Base-by-base conservation (phyloP, 2,888 invertebrate genomes). In the Drosophila peninsularis region DNA sequence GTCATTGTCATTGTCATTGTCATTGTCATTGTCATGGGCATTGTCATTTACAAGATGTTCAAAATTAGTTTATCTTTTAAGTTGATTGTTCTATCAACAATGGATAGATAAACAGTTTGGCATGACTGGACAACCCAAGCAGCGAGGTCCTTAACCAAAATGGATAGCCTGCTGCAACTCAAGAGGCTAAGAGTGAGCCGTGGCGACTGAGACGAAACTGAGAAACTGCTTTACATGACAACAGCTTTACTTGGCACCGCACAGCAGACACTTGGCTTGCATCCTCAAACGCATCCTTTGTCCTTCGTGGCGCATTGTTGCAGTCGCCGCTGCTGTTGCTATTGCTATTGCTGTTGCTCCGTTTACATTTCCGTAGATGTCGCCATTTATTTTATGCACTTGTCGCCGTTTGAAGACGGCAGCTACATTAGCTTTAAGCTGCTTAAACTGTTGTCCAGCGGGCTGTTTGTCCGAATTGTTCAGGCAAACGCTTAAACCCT, bases 381-480 rank as follows among this genome's bases (percentile, higher is more conserved):
- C 45, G 45, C 62, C 34, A 42, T 71, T 71, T 10, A 56, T 53
- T 69, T 69, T 52, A 56, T 55, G 55, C 61, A 50, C 56, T 56
- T 68, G 42, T 50, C 42, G 39, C 30, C 50, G 50, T 5, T 34
- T 21, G 39, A 36, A 44, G 44, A 41, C 27, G 44, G n/a, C 55
- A 62, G 44, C 39, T 52, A 49, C 36, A 39, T 24, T 50, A 30
- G 32, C 50, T 60, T 56, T 39, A 64, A 64, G 60, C 42, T 21
- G 42, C 55, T 67, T 60, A 50, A 54, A 17, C 21, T 54, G 44
- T 36, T 21, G 37, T 32, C 36, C 44, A 14, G 19, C 27, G 36
- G 36, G 4, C 27, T 50, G 10, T 45, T 36, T 9, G 41, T 32
- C 37, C 13, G 32, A 21, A 37, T 34, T 41, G 39, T 36, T 52